Base-by-base conservation (phyloP, 2,888 invertebrate genomes). In the Polydesmus complanatus region DNA sequence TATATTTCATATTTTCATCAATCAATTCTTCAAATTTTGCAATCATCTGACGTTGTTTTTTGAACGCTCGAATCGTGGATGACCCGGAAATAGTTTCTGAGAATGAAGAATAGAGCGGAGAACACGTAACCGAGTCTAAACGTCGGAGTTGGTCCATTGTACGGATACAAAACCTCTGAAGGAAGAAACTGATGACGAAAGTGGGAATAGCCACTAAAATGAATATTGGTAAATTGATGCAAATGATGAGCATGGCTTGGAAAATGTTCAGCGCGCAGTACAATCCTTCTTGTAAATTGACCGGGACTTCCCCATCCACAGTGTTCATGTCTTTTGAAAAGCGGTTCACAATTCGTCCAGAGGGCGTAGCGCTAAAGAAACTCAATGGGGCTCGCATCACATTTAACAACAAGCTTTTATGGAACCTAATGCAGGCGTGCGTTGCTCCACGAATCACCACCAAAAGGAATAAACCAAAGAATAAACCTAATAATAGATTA, bases 81-180 rank as follows among this genome's bases (percentile, higher is more conserved):
- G 87, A 85, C 22, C 63, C 63, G 1, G 88, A 87, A 56, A 97
- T 84, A 49, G 91, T 93, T 78, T 97, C 97, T 22, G 91, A 86
- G 71, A 97, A 95, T 76, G 95, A 95, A 8, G 94, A 93, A 77
- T 93, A 97, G 69, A 97, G 92, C 0, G 97, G 97, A 37, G 96
- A 96, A 61, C 94, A 80, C 1, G 92, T 90, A 0, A 95, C 85
- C 0, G 94, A 94, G 73, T 95, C 92, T 62, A 97, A 77, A 55
- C 97, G 81, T 76, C 95, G 95, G 67, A 97, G 75, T 73, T 97
- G 96, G 25, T 96, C 79, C 2, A 95, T 94, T 0, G 94, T 86
- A 2, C 89, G 85, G 65, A 96, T 91, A 76, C 94, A 96, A 78
- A 94, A 92, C 67, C 91, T 81, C 81, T 97, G 72, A 27, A 69